A percentile compares a stretch with the other conserved stretches of the same genome.
phyloP scores from a whole-genome alignment of 1,140 invertebrate genomes.

The Magallana ariakensis region DNA sequence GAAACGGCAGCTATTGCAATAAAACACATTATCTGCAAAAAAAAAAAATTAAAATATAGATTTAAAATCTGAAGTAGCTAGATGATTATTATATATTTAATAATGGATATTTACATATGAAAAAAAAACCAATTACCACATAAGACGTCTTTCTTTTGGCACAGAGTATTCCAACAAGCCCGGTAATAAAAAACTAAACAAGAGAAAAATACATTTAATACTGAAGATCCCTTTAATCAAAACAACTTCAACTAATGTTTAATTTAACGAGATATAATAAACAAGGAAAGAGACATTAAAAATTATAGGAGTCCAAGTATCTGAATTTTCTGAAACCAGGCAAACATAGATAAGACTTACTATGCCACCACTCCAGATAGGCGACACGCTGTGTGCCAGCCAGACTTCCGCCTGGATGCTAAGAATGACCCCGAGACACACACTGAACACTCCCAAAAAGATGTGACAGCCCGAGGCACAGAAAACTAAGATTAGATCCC shows the following conservation, averaged over 20 bases:
- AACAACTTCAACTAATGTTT: background rate
- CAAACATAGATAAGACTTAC: constrained; percentile 70
- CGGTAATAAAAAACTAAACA: constrained; percentile 78
- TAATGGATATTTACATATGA: background rate
- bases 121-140: constrained; percentile 68
- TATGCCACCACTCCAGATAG: constrained; percentile 80
- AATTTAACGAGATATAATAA: background rate
- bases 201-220: background rate
- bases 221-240: too few relatives aligned
- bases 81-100: background rate
- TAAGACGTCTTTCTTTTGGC: constrained; percentile 77
- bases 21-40: constrained; percentile 80
- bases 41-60: constrained; percentile 24
- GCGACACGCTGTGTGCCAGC: constrained; percentile 80
- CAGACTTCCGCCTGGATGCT: constrained; percentile 79
- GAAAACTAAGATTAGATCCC: constrained; percentile 71
- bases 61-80: background rate
- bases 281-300: background rate
- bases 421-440: constrained; percentile 77
- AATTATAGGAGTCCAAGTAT: too few relatives aligned
- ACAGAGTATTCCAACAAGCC: constrained; percentile 76
- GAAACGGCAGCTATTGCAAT: constrained; percentile 79
- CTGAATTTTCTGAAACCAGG: too few relatives aligned
- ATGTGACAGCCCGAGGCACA: constrained; percentile 76
- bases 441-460: constrained; percentile 76